These are phyloP conservation scores for Diglossa cyanea DNA, from an alignment of 2,797 vertebrate species.

Conservation along the genomic window DNA sequence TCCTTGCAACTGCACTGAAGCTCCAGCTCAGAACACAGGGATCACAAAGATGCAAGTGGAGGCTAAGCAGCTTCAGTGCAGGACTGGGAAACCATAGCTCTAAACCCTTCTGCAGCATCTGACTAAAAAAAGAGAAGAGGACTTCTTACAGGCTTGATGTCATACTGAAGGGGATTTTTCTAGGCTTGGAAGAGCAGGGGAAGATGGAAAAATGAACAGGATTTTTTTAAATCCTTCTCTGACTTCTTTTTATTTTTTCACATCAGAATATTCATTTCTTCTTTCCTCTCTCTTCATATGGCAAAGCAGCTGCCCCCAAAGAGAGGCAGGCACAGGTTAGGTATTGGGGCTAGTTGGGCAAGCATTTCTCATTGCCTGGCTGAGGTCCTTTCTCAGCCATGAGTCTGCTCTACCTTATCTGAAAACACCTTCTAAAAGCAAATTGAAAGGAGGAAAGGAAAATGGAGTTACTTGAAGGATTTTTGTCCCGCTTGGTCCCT, in stretches of 20 bases:
- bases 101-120: neutral
- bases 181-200: neutral
- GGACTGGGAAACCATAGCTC: neutral
- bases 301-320: neutral
- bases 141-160: neutral
- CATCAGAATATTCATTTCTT: neutral
- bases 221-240: neutral
- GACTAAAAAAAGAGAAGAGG: neutral
- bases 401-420: neutral
- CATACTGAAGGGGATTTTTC: neutral
- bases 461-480: neutral
- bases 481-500: neutral
- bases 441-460: neutral
- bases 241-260: neutral
- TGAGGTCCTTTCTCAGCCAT: neutral
- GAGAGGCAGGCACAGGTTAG: neutral
- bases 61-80: neutral
- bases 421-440: neutral
- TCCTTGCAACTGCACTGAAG: neutral
- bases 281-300: neutral
- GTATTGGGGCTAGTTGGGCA: rapidly evolving
- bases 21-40: neutral
- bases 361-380: neutral
- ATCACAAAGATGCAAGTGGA: neutral
- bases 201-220: neutral